Conservation (phyloP, 2,113 vertebrate species). For the Nannospalax galili region DNA sequence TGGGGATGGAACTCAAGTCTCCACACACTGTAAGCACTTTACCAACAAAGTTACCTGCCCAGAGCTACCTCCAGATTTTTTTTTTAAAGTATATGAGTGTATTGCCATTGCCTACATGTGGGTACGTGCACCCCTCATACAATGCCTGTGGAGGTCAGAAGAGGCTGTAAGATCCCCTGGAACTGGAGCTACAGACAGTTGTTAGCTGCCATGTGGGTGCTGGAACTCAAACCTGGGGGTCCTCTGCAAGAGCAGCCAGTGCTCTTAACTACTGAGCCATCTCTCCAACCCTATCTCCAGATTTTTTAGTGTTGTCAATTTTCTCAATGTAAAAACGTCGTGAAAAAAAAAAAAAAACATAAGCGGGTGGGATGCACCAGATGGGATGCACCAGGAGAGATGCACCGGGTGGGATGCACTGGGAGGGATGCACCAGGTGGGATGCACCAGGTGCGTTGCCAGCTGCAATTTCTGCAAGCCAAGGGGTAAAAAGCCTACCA, state of each 20-base stretch:
- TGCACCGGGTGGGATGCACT: background rate
- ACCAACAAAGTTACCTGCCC: background rate
- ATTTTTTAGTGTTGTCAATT: background rate
- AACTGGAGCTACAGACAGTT: no score
- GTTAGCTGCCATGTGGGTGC: no score
- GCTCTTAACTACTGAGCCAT: no score
- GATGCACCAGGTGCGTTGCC: conserved; percentile 32
- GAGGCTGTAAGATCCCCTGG: no score
- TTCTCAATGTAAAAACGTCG: background rate
- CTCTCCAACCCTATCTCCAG: background rate
- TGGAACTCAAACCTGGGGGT: no score
- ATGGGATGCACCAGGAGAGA: no score
- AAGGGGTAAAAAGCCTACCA: background rate
- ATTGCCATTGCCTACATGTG: no score
- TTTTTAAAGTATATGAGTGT: no score
- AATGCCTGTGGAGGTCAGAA: no score
- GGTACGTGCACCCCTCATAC: no score
- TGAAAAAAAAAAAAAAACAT: background rate
- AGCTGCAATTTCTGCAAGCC: background rate
- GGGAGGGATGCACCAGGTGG: background rate
- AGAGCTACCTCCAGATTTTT: background rate
- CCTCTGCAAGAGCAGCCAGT: no score
- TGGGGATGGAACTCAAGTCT: background rate
- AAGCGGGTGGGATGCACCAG: background rate
- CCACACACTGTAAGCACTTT: background rate